phyloP scores from a whole-genome alignment of 2,888 invertebrate species.

The Pasiphila rectangulata region DNA sequence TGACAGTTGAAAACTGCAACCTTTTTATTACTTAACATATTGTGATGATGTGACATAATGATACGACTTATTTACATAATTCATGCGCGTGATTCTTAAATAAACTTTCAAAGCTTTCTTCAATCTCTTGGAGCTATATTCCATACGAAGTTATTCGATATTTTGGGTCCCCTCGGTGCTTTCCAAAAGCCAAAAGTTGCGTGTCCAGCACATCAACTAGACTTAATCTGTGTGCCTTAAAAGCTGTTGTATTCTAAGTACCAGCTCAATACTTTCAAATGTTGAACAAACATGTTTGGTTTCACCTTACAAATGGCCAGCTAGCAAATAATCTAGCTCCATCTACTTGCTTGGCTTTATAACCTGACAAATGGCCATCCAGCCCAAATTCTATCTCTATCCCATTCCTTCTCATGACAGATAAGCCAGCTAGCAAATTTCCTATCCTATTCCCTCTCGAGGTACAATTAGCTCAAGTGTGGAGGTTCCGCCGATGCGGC shows the following conservation, averaged over 20 bases:
- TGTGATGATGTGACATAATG: constrained; percentile 11
- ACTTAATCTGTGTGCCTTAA: constrained; percentile 13
- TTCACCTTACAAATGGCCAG: too few species aligned
- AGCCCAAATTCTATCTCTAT: too few species aligned
- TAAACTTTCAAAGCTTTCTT: neutral
- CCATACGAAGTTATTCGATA: constrained; percentile 7
- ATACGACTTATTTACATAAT: constrained; percentile 23
- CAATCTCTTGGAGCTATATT: neutral
- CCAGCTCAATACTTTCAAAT: too few species aligned
- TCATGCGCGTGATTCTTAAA: neutral
- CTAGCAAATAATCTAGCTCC: too few species aligned
- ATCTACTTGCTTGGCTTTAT: too few species aligned
- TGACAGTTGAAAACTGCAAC: neutral
- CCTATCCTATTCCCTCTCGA: constrained; percentile 8
- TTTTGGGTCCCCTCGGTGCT: neutral
- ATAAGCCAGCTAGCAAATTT: constrained; percentile 4
- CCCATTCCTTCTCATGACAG: neutral
- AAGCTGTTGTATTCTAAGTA: too few species aligned
- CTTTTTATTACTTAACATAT: constrained; percentile 4
- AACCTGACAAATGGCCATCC: too few species aligned
- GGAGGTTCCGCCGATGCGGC: constrained; percentile 56
- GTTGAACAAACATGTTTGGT: too few species aligned
- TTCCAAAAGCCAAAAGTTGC: neutral
- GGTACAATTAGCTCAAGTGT: constrained; percentile 54
- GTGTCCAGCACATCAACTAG: constrained; percentile 19